Base-by-base conservation (phyloP, 2,888 invertebrate species). In the Callimorpha dominula region DNA sequence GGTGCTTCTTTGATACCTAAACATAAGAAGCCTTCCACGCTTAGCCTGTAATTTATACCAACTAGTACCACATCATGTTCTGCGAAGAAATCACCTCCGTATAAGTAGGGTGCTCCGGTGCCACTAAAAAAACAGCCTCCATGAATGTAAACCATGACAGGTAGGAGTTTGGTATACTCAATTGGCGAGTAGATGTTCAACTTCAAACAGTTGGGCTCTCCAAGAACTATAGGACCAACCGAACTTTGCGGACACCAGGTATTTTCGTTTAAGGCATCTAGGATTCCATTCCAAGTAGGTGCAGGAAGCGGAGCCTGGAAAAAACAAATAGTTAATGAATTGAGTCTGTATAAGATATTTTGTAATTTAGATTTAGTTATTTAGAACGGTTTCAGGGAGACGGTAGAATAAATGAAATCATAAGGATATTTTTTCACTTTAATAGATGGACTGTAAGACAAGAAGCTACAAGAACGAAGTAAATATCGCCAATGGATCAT, bases 71-170 rank as follows among this genome's bases (percentile, higher is more conserved):
- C 94, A 74, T 96, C 95, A 80, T 96, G 96, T 69, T 96, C 95
- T 0, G 96, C 95, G 70, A 97, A 91, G 79, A 96, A 96, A 75
- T 97, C 96, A 0, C 96, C 96, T 1, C 97, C 97, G 77, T 96
- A 96, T 0, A 96, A 86, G 78, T 96, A 96, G 0, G 96, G 93
- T 20, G 96, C 95, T 1, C 96, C 96, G 0, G 96, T 96, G 50
- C 97, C 97, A 78, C 96, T 95, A 12, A 96, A 93, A 86, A 96
- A 97, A 76, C 96, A 96, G 0, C 97, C 97, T 4, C 97, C 97
- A 80, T 97, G 97, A 31, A 97, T 93, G 92, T 96, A 97, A 5
- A 97, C 96, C 96, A 97, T 96, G 0, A 97, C 97, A 0, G 97
- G 96, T 0, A 96, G 87, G 65, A 77, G 81, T 73, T 78, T 82